Evolutionary conservation across 2,113 vertebrate genomes (phyloP).

Genomic region (Callionymus lyra): DNA sequence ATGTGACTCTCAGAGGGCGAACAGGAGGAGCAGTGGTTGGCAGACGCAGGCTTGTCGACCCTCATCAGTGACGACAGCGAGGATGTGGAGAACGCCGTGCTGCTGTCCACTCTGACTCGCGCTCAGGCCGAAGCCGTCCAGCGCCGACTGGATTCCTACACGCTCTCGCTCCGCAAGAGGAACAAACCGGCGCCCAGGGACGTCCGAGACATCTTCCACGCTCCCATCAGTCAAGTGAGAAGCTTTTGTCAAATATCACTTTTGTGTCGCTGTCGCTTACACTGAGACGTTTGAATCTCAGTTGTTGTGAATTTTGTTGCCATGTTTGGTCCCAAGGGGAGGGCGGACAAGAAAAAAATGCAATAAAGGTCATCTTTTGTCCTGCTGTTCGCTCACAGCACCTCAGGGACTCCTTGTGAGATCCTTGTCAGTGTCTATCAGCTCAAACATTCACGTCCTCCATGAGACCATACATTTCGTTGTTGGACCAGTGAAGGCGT

Average conservation of each 20-base stretch:
- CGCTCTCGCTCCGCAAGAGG: constrained; percentile 69
- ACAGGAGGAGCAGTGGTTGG: constrained; percentile 80
- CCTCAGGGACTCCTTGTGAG: constrained; percentile 18
- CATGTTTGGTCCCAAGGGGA: too few species aligned
- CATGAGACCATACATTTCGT: too few species aligned
- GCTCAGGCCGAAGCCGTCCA: constrained; percentile 80
- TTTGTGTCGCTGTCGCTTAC: too few species aligned
- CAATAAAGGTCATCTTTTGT: constrained; percentile 58
- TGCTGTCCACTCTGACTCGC: constrained; percentile 80
- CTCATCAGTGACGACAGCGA: constrained; percentile 67
- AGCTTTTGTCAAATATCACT: too few species aligned
- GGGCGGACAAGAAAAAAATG: constrained; percentile 22
- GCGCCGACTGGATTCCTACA: constrained; percentile 74
- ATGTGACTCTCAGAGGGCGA: constrained; percentile 68
- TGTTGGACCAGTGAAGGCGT: too few species aligned
- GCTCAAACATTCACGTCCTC: not conserved
- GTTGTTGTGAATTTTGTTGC: too few species aligned
- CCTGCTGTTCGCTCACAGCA: constrained; percentile 11
- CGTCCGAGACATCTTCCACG: constrained; percentile 75
- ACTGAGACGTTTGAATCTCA: too few species aligned
- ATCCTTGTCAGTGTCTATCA: constrained; percentile 34
- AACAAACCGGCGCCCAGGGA: constrained; percentile 71
- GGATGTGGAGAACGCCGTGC: constrained; percentile 64
- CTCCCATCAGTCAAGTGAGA: constrained; percentile 49
- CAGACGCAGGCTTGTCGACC: constrained; percentile 72